Conservation (phyloP, 2,797 vertebrate species). For the Lagocephalus sceleratus region DNA sequence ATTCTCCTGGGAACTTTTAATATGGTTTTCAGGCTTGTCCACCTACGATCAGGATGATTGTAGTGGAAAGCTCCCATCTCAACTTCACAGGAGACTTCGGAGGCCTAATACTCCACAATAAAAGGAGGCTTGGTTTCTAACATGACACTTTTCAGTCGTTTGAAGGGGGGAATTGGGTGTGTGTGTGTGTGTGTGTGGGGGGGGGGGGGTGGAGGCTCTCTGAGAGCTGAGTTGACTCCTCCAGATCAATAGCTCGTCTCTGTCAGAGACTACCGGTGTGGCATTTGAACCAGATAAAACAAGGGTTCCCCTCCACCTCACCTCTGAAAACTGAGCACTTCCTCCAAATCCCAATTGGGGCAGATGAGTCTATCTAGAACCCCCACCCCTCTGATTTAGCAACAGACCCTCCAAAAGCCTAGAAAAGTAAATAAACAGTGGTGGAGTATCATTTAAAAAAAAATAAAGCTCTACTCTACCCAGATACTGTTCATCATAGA, state of each 20-base stretch:
- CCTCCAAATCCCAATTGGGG: constrained; percentile 71
- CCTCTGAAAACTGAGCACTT: constrained; percentile 71
- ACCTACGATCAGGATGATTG: constrained; percentile 44
- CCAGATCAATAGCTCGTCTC: constrained; percentile 80
- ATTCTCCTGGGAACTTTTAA: constrained; percentile 33
- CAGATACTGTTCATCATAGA: constrained; percentile 71
- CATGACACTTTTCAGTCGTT: constrained; percentile 73
- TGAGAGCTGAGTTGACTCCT: constrained; percentile 72
- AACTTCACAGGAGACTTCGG: constrained; percentile 55
- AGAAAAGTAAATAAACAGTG: constrained; percentile 19
- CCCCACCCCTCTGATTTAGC: constrained; percentile 47
- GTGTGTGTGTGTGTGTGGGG: constrained; percentile 4
- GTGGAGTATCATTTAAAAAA: constrained; percentile 50
- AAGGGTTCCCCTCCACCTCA: constrained; percentile 76
- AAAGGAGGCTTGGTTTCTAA: constrained; percentile 73
- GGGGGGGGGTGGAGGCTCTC: constrained; percentile 70
- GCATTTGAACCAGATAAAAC: constrained; percentile 83
- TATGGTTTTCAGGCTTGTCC: constrained; percentile 26
- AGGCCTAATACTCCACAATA: constrained; percentile 65
- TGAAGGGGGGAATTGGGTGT: constrained; percentile 56
- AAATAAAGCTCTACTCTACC: constrained; percentile 65
- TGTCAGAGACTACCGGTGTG: constrained; percentile 76
- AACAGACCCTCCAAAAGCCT: constrained; percentile 61
- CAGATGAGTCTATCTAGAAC: constrained; percentile 76
- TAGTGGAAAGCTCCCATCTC: constrained; percentile 37